Conservation (phyloP, 2,797 vertebrate genomes). For the Intellagama lesueurii region DNA sequence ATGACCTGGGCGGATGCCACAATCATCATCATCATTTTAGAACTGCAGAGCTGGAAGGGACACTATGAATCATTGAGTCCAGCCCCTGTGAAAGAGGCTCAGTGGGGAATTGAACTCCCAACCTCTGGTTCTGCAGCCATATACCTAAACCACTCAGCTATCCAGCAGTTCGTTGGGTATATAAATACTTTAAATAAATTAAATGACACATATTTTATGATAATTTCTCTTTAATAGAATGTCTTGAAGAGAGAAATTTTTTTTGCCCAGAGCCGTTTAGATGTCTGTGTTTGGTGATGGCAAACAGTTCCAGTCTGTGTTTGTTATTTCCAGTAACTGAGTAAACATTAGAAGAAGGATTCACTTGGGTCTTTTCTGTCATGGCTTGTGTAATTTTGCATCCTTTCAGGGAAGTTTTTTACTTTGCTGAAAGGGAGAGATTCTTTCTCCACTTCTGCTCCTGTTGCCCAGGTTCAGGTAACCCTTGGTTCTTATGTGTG, state of each 20-base stretch:
- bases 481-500: slow-evolving; percentile 9
- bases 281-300: not conserved
- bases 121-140: too few species aligned
- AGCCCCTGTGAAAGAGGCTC: too few species aligned
- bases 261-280: not conserved
- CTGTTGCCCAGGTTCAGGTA: not conserved
- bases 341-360: not conserved
- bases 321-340: not conserved
- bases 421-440: not conserved
- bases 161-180: not conserved
- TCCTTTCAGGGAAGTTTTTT: not conserved
- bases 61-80: too few species aligned
- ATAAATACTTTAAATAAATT: not conserved
- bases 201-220: not conserved
- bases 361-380: not conserved
- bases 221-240: not conserved
- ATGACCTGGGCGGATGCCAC: too few species aligned
- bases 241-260: not conserved
- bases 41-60: too few species aligned
- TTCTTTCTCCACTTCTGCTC: not conserved
- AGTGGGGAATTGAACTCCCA: too few species aligned
- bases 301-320: not conserved
- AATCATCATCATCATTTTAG: too few species aligned
- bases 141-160: too few species aligned
- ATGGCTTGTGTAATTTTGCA: not conserved